Evolutionary conservation across 1,140 invertebrate species (phyloP), one percentile per base, ranked within the genome.

Genomic region (Anoplophora glabripennis): DNA sequence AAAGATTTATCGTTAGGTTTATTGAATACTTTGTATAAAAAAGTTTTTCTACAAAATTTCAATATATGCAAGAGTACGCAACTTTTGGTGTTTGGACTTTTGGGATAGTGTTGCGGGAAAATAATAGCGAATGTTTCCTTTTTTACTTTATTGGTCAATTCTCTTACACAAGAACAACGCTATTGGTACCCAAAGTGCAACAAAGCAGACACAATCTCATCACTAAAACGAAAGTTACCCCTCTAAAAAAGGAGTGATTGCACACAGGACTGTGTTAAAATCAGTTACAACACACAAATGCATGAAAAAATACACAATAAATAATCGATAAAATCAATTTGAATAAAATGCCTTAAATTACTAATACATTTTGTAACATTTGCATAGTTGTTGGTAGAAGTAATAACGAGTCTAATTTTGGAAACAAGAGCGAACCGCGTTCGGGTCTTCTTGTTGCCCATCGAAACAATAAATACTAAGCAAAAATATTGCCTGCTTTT

Each of bases 101-200:
- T n/a, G n/a, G n/a, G n/a, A n/a, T n/a, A n/a, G n/a, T n/a, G n/a
- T n/a, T 3, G 21, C 5, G 21, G 21, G 21, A 28, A 28, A 28
- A 28, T 28, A 28, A 28, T 5, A 28, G 21, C 21, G 3, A 5
- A 28, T 5, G 5, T 28, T 28, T 28, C 21, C 21, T 28, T 28
- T 28, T 28, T 28, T 28, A 28, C 5, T 28, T 28, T 28, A 28
- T 28, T 28, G 2, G 21, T 28, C 21, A 28, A 28, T 28, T 21
- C 4, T 52, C 35, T 52, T 38, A 37, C 41, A 59, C 55, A 62
- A 51, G 52, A 64, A 64, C 42, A 61, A 58, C 46, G 42, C 47
- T 62, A 62, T 57, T 57, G 53, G 57, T 60, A 66, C 57, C 53
- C 64, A 66, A 12, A 55, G 64, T 66, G 64, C 64, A 58, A 66